phyloP scores from a whole-genome alignment of 1,140 invertebrate species.

The Trichonephila clavata region DNA sequence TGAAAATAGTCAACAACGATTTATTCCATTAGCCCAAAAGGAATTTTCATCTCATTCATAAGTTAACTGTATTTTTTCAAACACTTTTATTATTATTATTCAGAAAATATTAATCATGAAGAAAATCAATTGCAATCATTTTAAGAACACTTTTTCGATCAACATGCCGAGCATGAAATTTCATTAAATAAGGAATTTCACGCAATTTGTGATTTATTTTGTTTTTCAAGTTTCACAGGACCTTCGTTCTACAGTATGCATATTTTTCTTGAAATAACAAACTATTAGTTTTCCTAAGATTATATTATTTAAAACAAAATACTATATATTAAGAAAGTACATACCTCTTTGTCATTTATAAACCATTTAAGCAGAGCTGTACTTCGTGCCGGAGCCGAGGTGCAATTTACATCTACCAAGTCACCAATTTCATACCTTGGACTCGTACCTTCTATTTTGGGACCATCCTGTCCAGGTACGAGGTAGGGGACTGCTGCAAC shows the following conservation, averaged over 20 bases:
- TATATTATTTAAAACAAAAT: neutral
- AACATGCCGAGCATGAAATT: no score
- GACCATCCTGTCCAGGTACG: constrained; percentile 68
- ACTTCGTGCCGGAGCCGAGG: constrained; percentile 66
- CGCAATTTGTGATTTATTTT: no score
- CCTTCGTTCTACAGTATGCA: neutral
- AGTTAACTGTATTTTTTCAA: no score
- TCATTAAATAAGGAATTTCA: no score
- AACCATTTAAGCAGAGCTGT: constrained; percentile 77
- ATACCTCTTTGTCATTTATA: constrained; percentile 78
- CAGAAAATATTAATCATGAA: no score
- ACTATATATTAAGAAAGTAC: neutral
- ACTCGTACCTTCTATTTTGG: constrained; percentile 72
- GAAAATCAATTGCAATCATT: no score
- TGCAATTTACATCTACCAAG: constrained; percentile 90
- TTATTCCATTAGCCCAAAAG: no score
- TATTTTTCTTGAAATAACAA: neutral
- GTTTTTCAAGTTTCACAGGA: no score
- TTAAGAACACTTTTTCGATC: no score
- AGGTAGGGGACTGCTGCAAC: constrained; percentile 73
- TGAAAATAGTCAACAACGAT: no score
- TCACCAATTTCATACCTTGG: constrained; percentile 85
- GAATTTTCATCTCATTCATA: no score
- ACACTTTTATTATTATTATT: no score
- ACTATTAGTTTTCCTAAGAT: neutral